Conservation (phyloP, 1,140 invertebrate species). For the Drosophila triauraria region DNA sequence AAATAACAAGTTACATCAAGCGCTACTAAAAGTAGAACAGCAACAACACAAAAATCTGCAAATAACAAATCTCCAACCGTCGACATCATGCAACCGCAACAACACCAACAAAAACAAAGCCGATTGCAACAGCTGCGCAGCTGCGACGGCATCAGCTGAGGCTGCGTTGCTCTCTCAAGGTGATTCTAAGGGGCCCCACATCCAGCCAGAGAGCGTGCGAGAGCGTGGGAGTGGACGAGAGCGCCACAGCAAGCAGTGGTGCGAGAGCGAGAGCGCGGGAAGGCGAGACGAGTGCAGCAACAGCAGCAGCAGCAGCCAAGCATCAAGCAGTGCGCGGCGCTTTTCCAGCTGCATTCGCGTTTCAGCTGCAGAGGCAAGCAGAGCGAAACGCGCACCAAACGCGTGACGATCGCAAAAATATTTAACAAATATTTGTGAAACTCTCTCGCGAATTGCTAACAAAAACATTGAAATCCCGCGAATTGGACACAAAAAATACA, state of each 20-base stretch:
- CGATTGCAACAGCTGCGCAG: constrained; percentile 65
- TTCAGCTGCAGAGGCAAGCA: constrained; percentile 57
- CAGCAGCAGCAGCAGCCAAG: not conserved
- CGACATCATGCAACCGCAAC: constrained; percentile 3
- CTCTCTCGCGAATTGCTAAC: constrained; percentile 18
- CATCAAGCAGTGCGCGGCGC: constrained; percentile 5
- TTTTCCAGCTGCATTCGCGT: constrained; percentile 66
- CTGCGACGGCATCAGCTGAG: constrained; percentile 58
- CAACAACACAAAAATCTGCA: constrained; percentile 1
- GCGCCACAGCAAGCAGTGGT: constrained; percentile 8
- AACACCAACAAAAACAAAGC: constrained; percentile 46
- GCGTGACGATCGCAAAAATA: constrained; percentile 19
- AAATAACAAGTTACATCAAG: not conserved
- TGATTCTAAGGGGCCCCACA: constrained; percentile 15
- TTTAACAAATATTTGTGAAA: constrained; percentile 19
- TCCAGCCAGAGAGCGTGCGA: not conserved
- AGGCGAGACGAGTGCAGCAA: constrained; percentile 5
- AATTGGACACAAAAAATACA: constrained; percentile 10
- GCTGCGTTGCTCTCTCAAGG: constrained; percentile 34
- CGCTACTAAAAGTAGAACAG: not conserved
- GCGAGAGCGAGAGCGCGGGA: constrained; percentile 14
- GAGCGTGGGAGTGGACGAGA: constrained; percentile 8
- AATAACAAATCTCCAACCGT: not conserved
- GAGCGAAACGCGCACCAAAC: constrained; percentile 28
- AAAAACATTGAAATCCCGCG: constrained; percentile 21